phyloP scores from a whole-genome alignment of 2,113 vertebrate species.

The Xyrauchen texanus region DNA sequence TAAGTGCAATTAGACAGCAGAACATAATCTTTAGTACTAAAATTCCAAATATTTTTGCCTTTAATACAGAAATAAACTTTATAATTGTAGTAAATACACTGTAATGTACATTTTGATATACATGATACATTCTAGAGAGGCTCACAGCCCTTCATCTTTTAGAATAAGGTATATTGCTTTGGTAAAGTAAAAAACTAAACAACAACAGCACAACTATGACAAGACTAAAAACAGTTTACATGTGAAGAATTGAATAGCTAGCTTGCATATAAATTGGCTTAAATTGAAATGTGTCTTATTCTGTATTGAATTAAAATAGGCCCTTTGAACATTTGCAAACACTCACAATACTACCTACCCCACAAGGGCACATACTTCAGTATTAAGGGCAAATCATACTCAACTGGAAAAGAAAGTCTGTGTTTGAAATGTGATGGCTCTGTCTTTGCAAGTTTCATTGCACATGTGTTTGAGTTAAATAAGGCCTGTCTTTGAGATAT shows the following conservation, averaged over 20 bases:
- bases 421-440: too few relatives aligned
- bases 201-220: not conserved
- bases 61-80: constrained; percentile 19
- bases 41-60: constrained; percentile 2
- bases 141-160: too few relatives aligned
- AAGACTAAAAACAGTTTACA: not conserved
- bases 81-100: not conserved
- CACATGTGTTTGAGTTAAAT: too few relatives aligned
- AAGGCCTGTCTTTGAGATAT: too few relatives aligned
- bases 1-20: too few relatives aligned
- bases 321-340: not conserved
- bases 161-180: not conserved
- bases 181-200: not conserved
- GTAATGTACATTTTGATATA: not conserved
- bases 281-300: too few relatives aligned
- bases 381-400: not conserved
- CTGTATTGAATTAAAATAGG: not conserved
- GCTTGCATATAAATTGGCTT: too few relatives aligned
- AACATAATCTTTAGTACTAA: not conserved
- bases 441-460: too few relatives aligned
- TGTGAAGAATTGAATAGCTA: not conserved
- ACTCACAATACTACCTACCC: not conserved
- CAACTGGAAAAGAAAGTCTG: not conserved
- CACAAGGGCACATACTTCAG: not conserved
- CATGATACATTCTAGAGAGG: too few relatives aligned